Evolutionary conservation across 2,113 vertebrate species (phyloP).

Genomic region (Myotis lucifugus): DNA sequence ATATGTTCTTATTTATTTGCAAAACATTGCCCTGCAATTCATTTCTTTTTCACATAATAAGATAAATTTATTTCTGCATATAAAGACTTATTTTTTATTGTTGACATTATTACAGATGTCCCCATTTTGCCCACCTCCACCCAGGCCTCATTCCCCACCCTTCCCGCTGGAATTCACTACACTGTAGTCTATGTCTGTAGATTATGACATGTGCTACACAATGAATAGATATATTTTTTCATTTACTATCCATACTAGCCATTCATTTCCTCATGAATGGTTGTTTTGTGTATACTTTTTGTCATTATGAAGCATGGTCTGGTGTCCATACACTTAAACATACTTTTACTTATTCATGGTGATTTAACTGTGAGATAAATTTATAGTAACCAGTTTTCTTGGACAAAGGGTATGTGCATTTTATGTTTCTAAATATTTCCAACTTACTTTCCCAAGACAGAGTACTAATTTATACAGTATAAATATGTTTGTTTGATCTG

Average conservation of each 20-base stretch:
- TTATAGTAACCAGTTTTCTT: background rate
- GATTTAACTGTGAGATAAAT: background rate
- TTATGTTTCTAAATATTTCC: slow-evolving; percentile 10
- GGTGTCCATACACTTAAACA: background rate
- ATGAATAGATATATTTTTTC: background rate
- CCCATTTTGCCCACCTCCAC: background rate
- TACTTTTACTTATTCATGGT: background rate
- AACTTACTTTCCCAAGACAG: background rate
- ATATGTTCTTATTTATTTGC: background rate
- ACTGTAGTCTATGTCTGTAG: background rate
- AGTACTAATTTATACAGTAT: background rate
- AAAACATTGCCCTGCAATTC: background rate
- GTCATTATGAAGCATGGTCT: background rate
- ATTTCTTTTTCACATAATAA: background rate
- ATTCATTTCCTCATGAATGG: background rate
- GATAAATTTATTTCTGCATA: background rate
- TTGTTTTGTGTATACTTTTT: background rate
- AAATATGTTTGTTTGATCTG: background rate
- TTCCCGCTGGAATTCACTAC: background rate
- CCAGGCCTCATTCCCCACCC: background rate
- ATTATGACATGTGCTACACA: background rate
- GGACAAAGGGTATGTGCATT: background rate
- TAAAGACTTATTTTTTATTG: background rate
- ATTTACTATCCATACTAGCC: background rate
- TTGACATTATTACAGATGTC: background rate